Evolutionary conservation across 2,797 vertebrate genomes (phyloP).

Genomic region (Lophius americanus): DNA sequence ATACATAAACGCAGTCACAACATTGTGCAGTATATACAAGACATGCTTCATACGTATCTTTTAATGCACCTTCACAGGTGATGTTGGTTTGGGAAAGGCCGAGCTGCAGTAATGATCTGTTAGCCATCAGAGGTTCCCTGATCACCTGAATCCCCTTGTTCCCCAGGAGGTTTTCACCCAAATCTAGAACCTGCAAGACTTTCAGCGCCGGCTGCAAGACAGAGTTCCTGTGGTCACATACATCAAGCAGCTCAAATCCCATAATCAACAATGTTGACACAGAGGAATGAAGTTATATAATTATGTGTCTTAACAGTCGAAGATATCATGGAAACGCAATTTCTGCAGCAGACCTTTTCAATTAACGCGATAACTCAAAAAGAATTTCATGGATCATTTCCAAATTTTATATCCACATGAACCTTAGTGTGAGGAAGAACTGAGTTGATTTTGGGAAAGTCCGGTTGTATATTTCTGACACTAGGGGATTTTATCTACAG

Average conservation of each 20-base stretch:
- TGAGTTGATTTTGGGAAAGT: too few relatives aligned
- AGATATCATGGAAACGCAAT: too few relatives aligned
- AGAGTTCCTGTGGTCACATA: not conserved
- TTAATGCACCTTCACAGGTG: slow-evolving; percentile 79
- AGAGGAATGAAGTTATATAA: too few relatives aligned
- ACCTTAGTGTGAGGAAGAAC: too few relatives aligned
- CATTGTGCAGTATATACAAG: not conserved
- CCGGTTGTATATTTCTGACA: too few relatives aligned
- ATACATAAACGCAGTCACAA: not conserved
- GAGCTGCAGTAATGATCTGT: slow-evolving; percentile 73
- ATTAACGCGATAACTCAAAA: too few relatives aligned
- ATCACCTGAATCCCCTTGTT: slow-evolving; percentile 77
- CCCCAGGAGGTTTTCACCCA: slow-evolving; percentile 75
- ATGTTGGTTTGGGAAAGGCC: slow-evolving; percentile 69
- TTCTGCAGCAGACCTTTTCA: too few relatives aligned
- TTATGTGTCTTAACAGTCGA: too few relatives aligned
- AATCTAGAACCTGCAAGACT: slow-evolving; percentile 76
- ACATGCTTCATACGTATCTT: not conserved
- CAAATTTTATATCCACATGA: too few relatives aligned
- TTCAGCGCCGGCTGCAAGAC: slow-evolving; percentile 73
- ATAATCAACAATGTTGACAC: not conserved
- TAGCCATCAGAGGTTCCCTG: slow-evolving; percentile 78
- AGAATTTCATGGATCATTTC: too few relatives aligned
- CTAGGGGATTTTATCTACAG: too few relatives aligned
- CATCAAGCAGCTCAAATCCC: not conserved